A percentile compares a stretch with the other conserved stretches of the same genome.
phyloP scores from a whole-genome alignment of 2,797 vertebrate genomes.

The Brachyalestes nurse region DNA sequence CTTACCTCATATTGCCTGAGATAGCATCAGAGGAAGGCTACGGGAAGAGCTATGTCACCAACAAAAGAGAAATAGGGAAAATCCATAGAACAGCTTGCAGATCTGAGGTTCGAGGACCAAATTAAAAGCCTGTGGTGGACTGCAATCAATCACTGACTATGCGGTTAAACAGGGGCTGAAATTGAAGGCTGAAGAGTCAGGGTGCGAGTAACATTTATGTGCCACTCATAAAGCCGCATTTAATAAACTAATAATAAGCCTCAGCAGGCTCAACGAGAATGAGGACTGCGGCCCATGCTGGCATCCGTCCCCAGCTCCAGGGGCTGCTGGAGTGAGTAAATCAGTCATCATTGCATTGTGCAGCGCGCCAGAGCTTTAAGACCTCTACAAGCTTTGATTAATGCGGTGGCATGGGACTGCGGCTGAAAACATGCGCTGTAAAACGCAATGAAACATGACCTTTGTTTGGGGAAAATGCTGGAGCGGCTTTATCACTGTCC shows the following conservation, averaged over 20 bases:
- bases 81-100: constrained; percentile 44
- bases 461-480: constrained; percentile 43
- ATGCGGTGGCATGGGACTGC: constrained; percentile 32
- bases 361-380: constrained; percentile 10
- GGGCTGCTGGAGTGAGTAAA: constrained; percentile 50
- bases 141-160: constrained; percentile 40
- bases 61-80: constrained; percentile 39
- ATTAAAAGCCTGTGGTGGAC: constrained; percentile 28
- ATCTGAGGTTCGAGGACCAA: constrained; percentile 26
- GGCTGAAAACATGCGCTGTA: constrained; percentile 35
- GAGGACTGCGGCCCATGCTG: constrained; percentile 26
- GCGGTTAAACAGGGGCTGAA: constrained; percentile 41
- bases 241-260: constrained; percentile 60
- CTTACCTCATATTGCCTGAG: neutral
- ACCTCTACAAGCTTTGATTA: constrained; percentile 47
- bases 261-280: constrained; percentile 40
- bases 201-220: constrained; percentile 44
- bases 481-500: constrained; percentile 13
- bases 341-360: constrained; percentile 46
- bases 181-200: constrained; percentile 41
- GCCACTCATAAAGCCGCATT: constrained; percentile 53
- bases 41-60: constrained; percentile 18
- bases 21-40: constrained; percentile 14
- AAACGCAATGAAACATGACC: constrained; percentile 52
- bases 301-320: constrained; percentile 34